These are phyloP conservation scores for Struthio camelus DNA, from an alignment of 2,113 vertebrate species.

Conservation along the genomic window DNA sequence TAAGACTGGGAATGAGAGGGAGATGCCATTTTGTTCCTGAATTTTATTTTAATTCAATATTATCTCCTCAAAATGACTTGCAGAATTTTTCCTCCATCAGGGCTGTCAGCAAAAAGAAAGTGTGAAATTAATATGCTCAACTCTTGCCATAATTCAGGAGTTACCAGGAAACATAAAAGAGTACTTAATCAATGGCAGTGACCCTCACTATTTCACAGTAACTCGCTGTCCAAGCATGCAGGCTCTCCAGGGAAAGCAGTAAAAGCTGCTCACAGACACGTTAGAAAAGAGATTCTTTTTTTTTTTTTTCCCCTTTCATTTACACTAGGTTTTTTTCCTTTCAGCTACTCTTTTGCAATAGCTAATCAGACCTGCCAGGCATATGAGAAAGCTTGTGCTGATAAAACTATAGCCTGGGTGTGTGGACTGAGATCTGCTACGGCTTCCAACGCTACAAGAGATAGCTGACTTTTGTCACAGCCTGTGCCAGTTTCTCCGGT, in stretches of 20 bases:
- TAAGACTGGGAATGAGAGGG: neutral
- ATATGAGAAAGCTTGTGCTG: neutral
- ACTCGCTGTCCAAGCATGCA: slow-evolving; percentile 26
- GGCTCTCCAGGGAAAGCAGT: slow-evolving; percentile 37
- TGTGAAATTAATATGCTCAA: slow-evolving; percentile 50
- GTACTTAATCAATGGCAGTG: slow-evolving; percentile 61
- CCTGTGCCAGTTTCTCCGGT: neutral
- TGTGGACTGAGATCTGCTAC: neutral
- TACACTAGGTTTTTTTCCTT: slow-evolving; percentile 14
- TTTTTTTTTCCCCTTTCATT: neutral
- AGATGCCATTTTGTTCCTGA: slow-evolving; percentile 5
- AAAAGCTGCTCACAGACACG: slow-evolving; percentile 45
- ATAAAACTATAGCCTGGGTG: neutral
- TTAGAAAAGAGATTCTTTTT: slow-evolving; percentile 27
- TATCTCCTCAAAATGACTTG: slow-evolving; percentile 43
- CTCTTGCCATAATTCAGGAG: slow-evolving; percentile 52
- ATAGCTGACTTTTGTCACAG: neutral
- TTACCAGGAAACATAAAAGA: slow-evolving; percentile 64
- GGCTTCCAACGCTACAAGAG: neutral
- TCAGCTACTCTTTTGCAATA: slow-evolving; percentile 23
- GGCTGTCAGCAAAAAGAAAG: slow-evolving; percentile 14
- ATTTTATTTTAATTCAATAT: slow-evolving; percentile 18
- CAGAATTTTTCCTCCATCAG: slow-evolving; percentile 22
- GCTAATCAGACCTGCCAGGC: slow-evolving; percentile 24
- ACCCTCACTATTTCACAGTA: slow-evolving; percentile 63